phyloP scores from a whole-genome alignment of 2,797 vertebrate species.

The Myripristis jacobus region DNA sequence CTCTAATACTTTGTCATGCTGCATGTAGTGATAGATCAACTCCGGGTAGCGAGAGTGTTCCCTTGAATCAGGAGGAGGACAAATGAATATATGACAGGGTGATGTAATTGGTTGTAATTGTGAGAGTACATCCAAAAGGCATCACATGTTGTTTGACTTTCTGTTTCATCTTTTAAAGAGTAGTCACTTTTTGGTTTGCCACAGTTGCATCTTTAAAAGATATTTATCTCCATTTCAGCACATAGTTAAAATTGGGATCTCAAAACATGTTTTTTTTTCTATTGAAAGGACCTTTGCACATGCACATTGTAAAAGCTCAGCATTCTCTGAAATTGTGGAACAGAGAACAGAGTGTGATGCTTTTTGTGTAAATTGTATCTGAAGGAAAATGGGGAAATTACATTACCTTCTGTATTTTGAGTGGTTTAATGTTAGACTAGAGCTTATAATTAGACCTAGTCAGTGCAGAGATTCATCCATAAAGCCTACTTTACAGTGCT shows the following conservation, averaged over 20 bases:
- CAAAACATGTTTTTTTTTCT: neutral
- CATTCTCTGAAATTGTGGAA: conserved; percentile 40
- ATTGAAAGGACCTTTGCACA: neutral
- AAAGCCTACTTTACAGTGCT: conserved; percentile 62
- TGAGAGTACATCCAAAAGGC: conserved; percentile 18
- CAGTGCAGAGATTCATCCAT: conserved; percentile 53
- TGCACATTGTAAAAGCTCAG: conserved; percentile 49
- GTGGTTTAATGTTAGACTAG: conserved; percentile 68
- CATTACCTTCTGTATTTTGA: conserved; percentile 63
- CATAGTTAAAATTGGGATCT: conserved; percentile 34
- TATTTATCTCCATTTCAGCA: conserved; percentile 43
- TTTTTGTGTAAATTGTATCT: conserved; percentile 72
- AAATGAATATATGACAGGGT: conserved; percentile 36
- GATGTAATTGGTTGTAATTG: conserved; percentile 64
- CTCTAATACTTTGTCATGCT: conserved; percentile 60
- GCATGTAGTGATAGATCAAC: conserved; percentile 42
- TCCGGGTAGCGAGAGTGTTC: conserved; percentile 24
- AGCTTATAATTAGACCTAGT: conserved; percentile 63
- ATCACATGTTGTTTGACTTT: conserved; percentile 29
- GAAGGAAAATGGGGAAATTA: conserved; percentile 73
- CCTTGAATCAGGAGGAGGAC: conserved; percentile 25
- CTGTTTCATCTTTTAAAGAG: conserved; percentile 39
- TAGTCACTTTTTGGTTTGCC: conserved; percentile 14
- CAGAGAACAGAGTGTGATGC: conserved; percentile 60
- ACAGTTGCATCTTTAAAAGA: conserved; percentile 10